Evolutionary conservation across 2,797 vertebrate genomes (phyloP), one percentile per base, ranked within the genome.

Genomic region (Myripristis murdjan): DNA sequence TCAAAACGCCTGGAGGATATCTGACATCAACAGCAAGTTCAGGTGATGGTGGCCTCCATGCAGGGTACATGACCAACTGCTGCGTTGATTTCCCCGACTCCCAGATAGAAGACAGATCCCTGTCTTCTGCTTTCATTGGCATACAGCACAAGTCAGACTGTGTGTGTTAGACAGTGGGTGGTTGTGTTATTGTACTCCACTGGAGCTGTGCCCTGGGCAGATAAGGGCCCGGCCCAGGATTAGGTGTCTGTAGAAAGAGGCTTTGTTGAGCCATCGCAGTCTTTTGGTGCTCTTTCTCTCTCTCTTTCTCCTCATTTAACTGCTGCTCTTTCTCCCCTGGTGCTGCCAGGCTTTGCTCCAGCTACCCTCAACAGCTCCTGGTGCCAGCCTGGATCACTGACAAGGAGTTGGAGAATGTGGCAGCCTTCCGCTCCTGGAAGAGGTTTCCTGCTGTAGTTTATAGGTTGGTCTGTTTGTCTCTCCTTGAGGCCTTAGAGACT

Each of bases 371-470:
- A 91, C 97, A 97, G 72, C 95, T 99, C 81, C 95, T 99, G 58
- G 97, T 99, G 67, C 98, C 98, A 2, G 97, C 96, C 71, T 98
- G 97, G 97, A 98, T 99, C 93, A 99, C 97, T 0, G 98, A 99
- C 87, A 98, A 98, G 85, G 98, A 99, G 87, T 93, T 99, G 73
- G 98, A 99, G 87, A 99, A 97, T 2, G 98, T 99, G 85, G 96
- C 96, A 1, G 95, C 95, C 78, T 99, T 99, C 92, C 96, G 98
- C 24, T 97, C 98, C 73, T 99, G 97, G 98, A 99, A 99, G 78
- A 96, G 98, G 80, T 96, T 99, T 92, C 98, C 98, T 12, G 93
- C 96, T 0, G 98, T 99, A 26, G 95, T 99, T 81, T 99, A 98
- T 87, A 97, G 98, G 98, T 99, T 41, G 16, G 87, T 86, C 55